Percentiles rank a stretch among this genome's conserved stretches.
Conservation (phyloP, 2,888 invertebrate genomes). For the Pandemis cinnamomeana region DNA sequence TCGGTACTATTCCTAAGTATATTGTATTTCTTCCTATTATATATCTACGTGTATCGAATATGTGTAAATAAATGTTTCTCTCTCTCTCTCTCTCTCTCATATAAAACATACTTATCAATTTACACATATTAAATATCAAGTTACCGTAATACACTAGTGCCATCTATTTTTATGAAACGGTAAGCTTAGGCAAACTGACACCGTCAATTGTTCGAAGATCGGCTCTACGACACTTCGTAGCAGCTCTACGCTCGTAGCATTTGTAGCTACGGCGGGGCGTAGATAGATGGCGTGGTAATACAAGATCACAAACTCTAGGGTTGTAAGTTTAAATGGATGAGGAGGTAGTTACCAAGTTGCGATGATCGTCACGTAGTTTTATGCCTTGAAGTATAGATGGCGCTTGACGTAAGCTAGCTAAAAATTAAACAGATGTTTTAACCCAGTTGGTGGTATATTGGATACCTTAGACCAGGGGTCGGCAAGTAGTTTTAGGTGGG, state of each 20-base stretch:
- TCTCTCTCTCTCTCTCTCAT: too few relatives aligned
- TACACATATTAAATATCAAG: too few relatives aligned
- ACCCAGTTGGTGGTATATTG: too few relatives aligned
- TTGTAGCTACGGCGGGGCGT: neutral
- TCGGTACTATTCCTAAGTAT: too few relatives aligned
- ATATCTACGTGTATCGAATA: too few relatives aligned
- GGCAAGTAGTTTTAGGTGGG: too few relatives aligned
- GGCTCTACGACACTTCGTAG: slow-evolving; percentile 17
- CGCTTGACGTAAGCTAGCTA: neutral
- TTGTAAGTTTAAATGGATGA: neutral
- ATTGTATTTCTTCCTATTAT: too few relatives aligned
- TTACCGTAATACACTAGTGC: neutral
- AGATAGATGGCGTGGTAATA: slow-evolving; percentile 31
- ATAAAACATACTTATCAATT: too few relatives aligned
- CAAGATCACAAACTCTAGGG: neutral
- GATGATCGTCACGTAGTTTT: neutral
- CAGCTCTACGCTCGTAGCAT: slow-evolving; percentile 29
- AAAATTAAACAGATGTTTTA: neutral
- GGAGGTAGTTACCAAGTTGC: neutral
- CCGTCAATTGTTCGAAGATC: neutral
- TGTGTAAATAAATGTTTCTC: too few relatives aligned
- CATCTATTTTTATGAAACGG: neutral
- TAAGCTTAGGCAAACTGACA: neutral
- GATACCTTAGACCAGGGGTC: too few relatives aligned
- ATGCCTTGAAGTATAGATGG: neutral